phyloP scores from a whole-genome alignment of 2,888 invertebrate species.

The Zygaena filipendulae region DNA sequence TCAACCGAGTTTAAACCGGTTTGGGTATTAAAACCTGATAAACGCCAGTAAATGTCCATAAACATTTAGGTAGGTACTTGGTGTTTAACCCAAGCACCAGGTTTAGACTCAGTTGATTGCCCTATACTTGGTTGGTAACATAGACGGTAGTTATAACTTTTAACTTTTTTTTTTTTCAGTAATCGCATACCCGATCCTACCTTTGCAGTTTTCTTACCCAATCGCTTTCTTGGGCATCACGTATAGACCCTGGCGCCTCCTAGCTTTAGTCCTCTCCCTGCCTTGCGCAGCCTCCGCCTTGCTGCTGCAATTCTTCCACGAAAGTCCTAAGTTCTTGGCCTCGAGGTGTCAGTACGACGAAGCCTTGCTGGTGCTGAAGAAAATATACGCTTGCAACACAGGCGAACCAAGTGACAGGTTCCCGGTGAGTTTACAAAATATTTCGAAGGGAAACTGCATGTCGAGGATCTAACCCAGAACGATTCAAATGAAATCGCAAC shows the following conservation, averaged over 20 bases:
- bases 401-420: conserved; percentile 39
- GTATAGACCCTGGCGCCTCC: conserved; percentile 81
- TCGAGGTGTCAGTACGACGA: conserved; percentile 65
- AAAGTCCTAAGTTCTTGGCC: conserved; percentile 83
- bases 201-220: conserved; percentile 54
- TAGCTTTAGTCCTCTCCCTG: conserved; percentile 72
- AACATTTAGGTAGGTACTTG: too few species aligned
- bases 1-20: too few species aligned
- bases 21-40: too few species aligned
- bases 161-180: conserved; percentile 47
- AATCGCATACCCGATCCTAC: conserved; percentile 76
- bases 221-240: conserved; percentile 58
- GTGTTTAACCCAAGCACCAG: too few species aligned
- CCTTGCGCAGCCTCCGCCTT: conserved; percentile 73
- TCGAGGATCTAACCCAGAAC: too few species aligned
- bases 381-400: conserved; percentile 45
- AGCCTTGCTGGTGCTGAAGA: conserved; percentile 60
- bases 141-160: too few species aligned
- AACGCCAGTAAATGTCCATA: too few species aligned
- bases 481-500: too few species aligned
- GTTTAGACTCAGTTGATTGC: too few species aligned
- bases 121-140: too few species aligned
- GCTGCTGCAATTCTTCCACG: conserved; percentile 71
- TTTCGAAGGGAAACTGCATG: neutral
- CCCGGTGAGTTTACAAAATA: conserved; percentile 38